Conservation (phyloP, 2,113 vertebrate species). For the Mormyrus lacerda region DNA sequence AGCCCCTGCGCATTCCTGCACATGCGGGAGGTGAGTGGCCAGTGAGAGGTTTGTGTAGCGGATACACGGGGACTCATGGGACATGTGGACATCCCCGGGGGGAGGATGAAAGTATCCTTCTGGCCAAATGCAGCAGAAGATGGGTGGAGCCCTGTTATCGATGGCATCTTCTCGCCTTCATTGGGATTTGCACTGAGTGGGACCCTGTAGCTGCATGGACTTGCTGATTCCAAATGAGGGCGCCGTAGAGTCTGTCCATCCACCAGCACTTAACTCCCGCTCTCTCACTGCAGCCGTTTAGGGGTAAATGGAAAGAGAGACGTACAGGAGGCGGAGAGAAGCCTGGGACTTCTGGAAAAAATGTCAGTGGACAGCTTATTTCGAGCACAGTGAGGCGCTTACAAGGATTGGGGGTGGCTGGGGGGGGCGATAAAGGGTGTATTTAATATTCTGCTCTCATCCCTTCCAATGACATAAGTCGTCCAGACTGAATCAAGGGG, state of each 20-base stretch:
- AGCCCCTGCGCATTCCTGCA: neutral
- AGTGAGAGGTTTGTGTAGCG: too few relatives aligned
- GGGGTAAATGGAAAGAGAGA: neutral
- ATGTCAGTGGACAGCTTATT: conserved; percentile 12
- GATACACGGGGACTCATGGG: neutral
- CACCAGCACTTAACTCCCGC: neutral
- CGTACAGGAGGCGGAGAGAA: neutral
- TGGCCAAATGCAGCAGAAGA: neutral
- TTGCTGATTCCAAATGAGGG: neutral
- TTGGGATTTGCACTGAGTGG: neutral
- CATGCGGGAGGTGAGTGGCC: too few relatives aligned
- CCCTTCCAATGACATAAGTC: conserved; percentile 43
- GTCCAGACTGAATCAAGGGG: conserved; percentile 18
- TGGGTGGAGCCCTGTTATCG: neutral
- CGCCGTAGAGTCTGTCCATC: neutral
- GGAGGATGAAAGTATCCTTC: neutral
- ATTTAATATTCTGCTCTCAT: conserved; percentile 54
- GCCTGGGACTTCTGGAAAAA: conserved; percentile 1
- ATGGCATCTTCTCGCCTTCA: neutral
- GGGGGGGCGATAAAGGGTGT: conserved; percentile 6
- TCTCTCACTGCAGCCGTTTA: neutral
- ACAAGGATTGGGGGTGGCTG: neutral
- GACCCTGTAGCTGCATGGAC: neutral
- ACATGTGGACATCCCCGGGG: neutral
- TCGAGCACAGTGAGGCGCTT: conserved; percentile 6